These are phyloP conservation scores for Euplexia lucipara DNA, from an alignment of 2,888 invertebrate genomes.

Conservation along the genomic window DNA sequence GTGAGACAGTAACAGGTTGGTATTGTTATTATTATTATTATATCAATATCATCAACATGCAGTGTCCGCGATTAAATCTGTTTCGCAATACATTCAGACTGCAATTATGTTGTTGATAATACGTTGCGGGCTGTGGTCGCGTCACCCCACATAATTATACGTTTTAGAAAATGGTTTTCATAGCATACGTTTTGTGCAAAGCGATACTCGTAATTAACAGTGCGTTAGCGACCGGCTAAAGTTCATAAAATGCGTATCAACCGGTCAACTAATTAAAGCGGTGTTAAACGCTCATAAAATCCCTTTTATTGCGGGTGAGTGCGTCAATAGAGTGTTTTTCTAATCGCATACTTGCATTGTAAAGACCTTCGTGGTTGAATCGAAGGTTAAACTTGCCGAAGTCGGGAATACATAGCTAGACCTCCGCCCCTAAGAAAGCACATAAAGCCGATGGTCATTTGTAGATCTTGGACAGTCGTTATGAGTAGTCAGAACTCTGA, in stretches of 20 bases:
- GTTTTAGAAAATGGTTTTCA: slow-evolving; percentile 37
- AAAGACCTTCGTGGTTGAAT: too few relatives aligned
- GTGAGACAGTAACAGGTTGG: too few relatives aligned
- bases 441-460: too few relatives aligned
- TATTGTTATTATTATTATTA: too few relatives aligned
- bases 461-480: too few relatives aligned
- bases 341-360: slow-evolving; percentile 20
- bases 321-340: slow-evolving; percentile 24
- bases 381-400: too few relatives aligned
- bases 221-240: slow-evolving; percentile 20
- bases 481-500: too few relatives aligned
- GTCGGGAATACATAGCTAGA: too few relatives aligned
- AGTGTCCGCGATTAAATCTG: slow-evolving; percentile 10
- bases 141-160: slow-evolving; percentile 35
- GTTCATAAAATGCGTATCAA: slow-evolving; percentile 46
- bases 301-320: slow-evolving; percentile 45
- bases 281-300: slow-evolving; percentile 50
- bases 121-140: slow-evolving; percentile 35
- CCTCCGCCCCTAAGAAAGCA: too few relatives aligned
- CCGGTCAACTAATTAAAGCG: slow-evolving; percentile 57
- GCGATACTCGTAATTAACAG: slow-evolving; percentile 37
- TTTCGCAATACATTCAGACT: slow-evolving; percentile 4
- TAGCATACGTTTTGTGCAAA: slow-evolving; percentile 10
- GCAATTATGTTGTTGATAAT: slow-evolving; percentile 41
- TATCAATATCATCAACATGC: background rate